phyloP scores from a whole-genome alignment of 1,140 invertebrate genomes.

The Eurosta solidaginis region DNA sequence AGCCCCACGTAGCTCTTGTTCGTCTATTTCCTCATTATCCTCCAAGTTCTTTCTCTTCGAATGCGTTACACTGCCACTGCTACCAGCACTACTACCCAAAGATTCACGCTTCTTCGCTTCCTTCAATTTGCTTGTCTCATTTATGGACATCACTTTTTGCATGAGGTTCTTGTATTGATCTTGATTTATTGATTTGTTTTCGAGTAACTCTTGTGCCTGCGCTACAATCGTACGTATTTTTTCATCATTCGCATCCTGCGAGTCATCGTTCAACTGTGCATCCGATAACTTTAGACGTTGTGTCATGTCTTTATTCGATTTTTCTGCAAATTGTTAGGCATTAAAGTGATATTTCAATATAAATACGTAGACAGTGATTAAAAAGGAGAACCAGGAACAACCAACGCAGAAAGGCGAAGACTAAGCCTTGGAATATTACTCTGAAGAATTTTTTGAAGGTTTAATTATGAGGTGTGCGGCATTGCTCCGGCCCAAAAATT shows the following conservation, averaged over 20 bases:
- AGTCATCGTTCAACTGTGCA: constrained; percentile 56
- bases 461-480: too few species aligned
- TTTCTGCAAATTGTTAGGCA: constrained; percentile 28
- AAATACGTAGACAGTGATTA: neutral
- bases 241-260: constrained; percentile 65
- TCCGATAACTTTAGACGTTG: constrained; percentile 49
- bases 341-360: neutral
- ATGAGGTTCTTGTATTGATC: constrained; percentile 80
- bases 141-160: constrained; percentile 77
- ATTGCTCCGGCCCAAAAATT: too few species aligned
- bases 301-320: constrained; percentile 30
- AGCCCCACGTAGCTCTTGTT: constrained; percentile 38
- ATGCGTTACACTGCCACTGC: neutral
- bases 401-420: too few species aligned
- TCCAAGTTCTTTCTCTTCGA: constrained; percentile 9
- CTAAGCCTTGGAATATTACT: too few species aligned
- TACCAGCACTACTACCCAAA: too few species aligned
- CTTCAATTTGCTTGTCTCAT: constrained; percentile 77
- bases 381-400: neutral
- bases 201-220: constrained; percentile 80
- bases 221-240: constrained; percentile 79
- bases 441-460: too few species aligned
- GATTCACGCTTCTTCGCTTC: constrained; percentile 74
- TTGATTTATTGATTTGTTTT: constrained; percentile 75
- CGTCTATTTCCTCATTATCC: constrained; percentile 28